A percentile compares a stretch with the other conserved stretches of the same genome.
Evolutionary conservation across 35 echinoderm and acorn worm species (phyloP).

Genomic region (Chiridota heheva): DNA sequence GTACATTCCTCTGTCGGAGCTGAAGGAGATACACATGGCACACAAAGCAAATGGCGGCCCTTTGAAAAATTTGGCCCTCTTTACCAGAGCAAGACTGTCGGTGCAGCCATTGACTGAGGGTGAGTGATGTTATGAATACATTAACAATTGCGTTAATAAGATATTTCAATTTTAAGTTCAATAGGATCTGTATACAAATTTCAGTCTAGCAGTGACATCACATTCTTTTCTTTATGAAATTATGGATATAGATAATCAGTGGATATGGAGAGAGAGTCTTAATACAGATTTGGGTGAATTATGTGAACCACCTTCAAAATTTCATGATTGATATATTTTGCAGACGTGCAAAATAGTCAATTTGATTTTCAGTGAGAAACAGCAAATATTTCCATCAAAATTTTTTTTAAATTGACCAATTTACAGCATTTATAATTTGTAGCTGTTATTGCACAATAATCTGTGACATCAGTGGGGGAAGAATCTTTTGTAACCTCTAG

Average conservation of each 20-base stretch:
- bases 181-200: background rate
- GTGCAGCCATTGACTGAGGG: conserved; percentile 66
- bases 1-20: conserved; percentile 36
- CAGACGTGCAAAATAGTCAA: too few species aligned
- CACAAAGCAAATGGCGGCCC: conserved; percentile 38
- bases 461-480: too few species aligned
- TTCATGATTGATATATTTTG: too few species aligned
- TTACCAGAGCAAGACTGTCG: conserved; percentile 63
- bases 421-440: too few species aligned
- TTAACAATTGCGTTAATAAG: background rate
- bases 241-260: background rate
- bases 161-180: background rate
- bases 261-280: background rate
- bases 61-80: conserved; percentile 29
- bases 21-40: conserved; percentile 43
- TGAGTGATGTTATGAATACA: background rate
- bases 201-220: background rate
- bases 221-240: background rate
- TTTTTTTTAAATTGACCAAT: too few species aligned
- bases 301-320: background rate
- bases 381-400: too few species aligned
- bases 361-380: too few species aligned
- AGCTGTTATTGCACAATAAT: too few species aligned
- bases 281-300: background rate
- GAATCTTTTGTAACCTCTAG: too few species aligned